These are phyloP conservation scores for Helogale parvula DNA, from an alignment of 2,113 vertebrate genomes.

Conservation along the genomic window DNA sequence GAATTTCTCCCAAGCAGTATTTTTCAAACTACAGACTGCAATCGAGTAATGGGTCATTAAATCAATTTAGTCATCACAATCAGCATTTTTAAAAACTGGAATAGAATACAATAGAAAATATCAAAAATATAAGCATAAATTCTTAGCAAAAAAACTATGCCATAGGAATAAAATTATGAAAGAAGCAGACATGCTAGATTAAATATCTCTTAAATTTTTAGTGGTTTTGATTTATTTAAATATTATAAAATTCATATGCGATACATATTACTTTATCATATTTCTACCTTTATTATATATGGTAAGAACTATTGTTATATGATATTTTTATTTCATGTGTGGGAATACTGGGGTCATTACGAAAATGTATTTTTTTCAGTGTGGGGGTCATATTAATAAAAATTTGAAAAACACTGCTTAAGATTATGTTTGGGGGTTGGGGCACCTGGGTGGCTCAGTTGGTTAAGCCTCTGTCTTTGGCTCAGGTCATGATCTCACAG, in stretches of 20 bases:
- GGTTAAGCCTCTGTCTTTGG: no score
- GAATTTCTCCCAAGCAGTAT: not conserved
- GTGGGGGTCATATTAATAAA: not conserved
- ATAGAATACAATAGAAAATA: not conserved
- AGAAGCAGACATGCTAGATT: not conserved
- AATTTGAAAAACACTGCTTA: not conserved
- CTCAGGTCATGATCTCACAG: no score
- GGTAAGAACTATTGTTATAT: not conserved
- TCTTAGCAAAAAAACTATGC: not conserved
- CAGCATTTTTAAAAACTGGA: not conserved
- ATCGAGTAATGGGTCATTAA: constrained; percentile 5
- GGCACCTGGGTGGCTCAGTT: no score
- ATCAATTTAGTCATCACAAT: not conserved
- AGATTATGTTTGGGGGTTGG: not conserved
- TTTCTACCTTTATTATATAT: constrained; percentile 8
- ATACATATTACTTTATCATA: not conserved
- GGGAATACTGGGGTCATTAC: not conserved
- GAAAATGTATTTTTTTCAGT: not conserved
- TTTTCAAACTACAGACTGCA: not conserved
- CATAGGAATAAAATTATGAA: constrained; percentile 11
- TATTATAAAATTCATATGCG: constrained; percentile 28
- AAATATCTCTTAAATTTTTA: not conserved
- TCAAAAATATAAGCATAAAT: not conserved
- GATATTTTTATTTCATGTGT: not conserved
- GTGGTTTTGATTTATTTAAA: not conserved